Base-by-base conservation (phyloP, 2,113 vertebrate species). In the Pongo abelii region DNA sequence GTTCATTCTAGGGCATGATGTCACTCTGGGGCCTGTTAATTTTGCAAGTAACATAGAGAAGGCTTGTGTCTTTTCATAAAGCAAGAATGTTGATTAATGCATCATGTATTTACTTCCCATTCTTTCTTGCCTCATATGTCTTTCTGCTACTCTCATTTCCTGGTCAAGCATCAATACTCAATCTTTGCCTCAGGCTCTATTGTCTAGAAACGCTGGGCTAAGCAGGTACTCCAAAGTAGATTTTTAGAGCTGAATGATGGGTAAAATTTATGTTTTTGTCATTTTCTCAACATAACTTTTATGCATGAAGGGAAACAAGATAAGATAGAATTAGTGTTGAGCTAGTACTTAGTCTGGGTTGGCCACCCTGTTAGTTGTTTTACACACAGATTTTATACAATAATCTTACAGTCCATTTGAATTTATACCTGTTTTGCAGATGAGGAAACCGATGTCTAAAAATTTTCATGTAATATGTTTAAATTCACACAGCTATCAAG, bases 391-490 rank as follows among this genome's bases (percentile, higher is more conserved):
- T 23, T 35, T 55, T 88, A 50, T 2, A 46, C 0, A 69, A 30
- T 18, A 48, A 46, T 69, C 5, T 83, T 80, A 74, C 2, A 69
- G 13, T 55, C 27, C 48, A 35, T 18, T 32, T 78, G n/a, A 55
- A 6, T 13, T 87, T 88, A 50, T 38, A 64, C 89, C 30, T 32
- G 43, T 46, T 95, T 97, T 86, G 81, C 35, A 92, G 67, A 80
- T 75, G 23, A 81, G 59, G 84, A 83, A 72, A 87, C 16, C 22
- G 50, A 95, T 30, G 35, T 67, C 72, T 48, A 18, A 61, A 67
- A 70, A 40, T 50, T 91, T 57, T 96, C 86, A 23, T 35, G 61
- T 38, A 67, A 32, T 78, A 11, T 92, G 17, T 67, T 87, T 97
- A 30, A 90, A 75, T 97, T 77, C 38, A 52, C 89, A 64, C 5